Evolutionary conservation across 2,113 vertebrate genomes (phyloP).

Genomic region (Zosterops hypoxanthus): DNA sequence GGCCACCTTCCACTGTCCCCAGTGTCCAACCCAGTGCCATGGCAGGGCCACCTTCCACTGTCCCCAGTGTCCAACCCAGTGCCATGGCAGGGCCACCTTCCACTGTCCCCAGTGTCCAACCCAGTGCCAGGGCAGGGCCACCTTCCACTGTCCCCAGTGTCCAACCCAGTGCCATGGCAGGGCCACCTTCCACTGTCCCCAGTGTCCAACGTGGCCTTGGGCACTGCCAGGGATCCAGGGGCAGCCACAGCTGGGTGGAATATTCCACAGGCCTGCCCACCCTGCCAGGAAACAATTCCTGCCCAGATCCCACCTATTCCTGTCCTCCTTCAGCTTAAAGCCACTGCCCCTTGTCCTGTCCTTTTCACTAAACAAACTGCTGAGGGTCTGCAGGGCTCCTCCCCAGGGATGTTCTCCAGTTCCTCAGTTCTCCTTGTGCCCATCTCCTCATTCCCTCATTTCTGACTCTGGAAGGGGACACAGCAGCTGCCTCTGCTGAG

Average conservation of each 20-base stretch:
- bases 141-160: no score
- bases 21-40: not conserved
- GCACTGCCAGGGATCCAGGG: not conserved
- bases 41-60: not conserved
- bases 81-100: not conserved
- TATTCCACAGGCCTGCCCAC: not conserved
- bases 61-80: not conserved
- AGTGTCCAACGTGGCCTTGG: not conserved
- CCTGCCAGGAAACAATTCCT: not conserved
- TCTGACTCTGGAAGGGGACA: not conserved
- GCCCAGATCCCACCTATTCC: rapidly evolving
- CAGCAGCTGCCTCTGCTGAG: not conserved
- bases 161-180: no score
- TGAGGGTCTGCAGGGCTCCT: not conserved
- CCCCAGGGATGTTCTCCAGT: not conserved
- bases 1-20: not conserved
- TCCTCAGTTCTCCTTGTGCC: not conserved
- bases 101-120: not conserved
- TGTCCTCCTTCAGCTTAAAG: not conserved
- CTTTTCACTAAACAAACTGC: not conserved
- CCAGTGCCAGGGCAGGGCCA: not conserved
- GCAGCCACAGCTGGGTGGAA: not conserved
- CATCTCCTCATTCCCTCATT: not conserved
- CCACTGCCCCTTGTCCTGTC: not conserved
- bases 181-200: not conserved